phyloP scores from a whole-genome alignment of 2,113 vertebrate species.

The Jacana jacana region DNA sequence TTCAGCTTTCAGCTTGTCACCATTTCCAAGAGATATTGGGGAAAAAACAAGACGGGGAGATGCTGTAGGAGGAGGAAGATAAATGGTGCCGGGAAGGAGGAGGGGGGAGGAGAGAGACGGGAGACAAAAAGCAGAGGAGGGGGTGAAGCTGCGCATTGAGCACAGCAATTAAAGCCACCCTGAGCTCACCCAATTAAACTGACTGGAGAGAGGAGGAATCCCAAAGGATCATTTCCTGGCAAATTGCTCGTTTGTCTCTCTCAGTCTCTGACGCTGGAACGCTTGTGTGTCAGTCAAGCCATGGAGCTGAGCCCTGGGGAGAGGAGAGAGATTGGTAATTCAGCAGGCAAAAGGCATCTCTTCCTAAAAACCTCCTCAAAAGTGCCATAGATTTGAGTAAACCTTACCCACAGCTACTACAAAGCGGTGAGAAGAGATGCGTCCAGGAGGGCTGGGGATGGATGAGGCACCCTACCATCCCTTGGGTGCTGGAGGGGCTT shows the following conservation, averaged over 20 bases:
- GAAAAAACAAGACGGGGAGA: not conserved
- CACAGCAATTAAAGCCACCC: constrained; percentile 17
- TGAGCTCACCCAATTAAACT: constrained; percentile 22
- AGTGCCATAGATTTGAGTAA: not conserved
- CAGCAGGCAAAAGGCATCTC: not conserved
- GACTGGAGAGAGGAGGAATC: not conserved
- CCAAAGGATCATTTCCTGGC: constrained; percentile 9
- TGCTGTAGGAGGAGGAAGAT: not conserved
- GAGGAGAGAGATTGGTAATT: not conserved
- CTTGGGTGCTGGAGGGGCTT: not conserved
- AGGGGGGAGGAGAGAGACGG: not conserved
- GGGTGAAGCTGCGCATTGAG: not conserved
- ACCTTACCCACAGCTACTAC: not conserved
- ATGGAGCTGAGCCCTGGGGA: not conserved
- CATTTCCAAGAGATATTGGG: not conserved
- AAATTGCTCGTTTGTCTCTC: not conserved
- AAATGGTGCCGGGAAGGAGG: not conserved
- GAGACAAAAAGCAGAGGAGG: not conserved
- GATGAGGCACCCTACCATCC: not conserved
- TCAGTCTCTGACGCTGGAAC: not conserved
- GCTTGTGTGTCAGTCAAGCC: not conserved
- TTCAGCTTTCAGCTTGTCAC: constrained; percentile 39
- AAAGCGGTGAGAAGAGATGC: not conserved
- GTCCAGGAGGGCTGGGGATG: not conserved
- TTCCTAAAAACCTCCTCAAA: not conserved